Conservation (phyloP, 2,888 invertebrate genomes). For the Tolmerus cingulatus region DNA sequence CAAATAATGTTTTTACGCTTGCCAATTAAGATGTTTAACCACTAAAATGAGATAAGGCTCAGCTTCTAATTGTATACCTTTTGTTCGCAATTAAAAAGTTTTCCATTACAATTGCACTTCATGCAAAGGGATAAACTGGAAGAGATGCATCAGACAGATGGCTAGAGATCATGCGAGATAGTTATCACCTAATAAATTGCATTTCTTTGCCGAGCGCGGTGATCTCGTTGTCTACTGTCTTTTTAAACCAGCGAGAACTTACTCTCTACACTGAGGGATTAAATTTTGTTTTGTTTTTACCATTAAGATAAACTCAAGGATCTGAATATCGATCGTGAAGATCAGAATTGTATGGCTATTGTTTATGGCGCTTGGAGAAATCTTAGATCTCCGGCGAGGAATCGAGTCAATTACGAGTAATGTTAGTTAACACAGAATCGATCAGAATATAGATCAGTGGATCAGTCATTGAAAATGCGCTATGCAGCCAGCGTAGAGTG, state of each 20-base stretch:
- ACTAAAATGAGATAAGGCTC: constrained; percentile 22
- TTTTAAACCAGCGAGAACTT: not conserved
- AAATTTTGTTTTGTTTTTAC: not conserved
- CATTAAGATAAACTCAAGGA: not conserved
- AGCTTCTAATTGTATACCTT: not conserved
- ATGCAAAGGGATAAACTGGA: not conserved
- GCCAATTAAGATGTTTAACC: constrained; percentile 24
- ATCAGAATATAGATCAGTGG: constrained; percentile 39
- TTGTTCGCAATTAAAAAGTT: constrained; percentile 21
- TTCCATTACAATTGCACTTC: not conserved
- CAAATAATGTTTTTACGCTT: constrained; percentile 12
- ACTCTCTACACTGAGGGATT: not conserved
- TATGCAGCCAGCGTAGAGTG: not conserved
- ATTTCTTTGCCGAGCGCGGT: not conserved
- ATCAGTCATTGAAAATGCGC: constrained; percentile 31
- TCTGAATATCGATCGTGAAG: not conserved
- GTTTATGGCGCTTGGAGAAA: not conserved
- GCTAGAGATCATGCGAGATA: constrained; percentile 21
- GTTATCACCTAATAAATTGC: constrained; percentile 19
- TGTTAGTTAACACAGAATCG: constrained; percentile 27
- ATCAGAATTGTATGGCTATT: not conserved
- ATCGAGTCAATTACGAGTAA: constrained; percentile 16
- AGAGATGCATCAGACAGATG: not conserved
- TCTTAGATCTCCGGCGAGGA: not conserved
- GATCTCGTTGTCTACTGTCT: not conserved